A percentile compares a stretch with the other conserved stretches of the same genome.
Conservation (phyloP, 2,797 vertebrate species). For the Pipistrellus nathusii region DNA sequence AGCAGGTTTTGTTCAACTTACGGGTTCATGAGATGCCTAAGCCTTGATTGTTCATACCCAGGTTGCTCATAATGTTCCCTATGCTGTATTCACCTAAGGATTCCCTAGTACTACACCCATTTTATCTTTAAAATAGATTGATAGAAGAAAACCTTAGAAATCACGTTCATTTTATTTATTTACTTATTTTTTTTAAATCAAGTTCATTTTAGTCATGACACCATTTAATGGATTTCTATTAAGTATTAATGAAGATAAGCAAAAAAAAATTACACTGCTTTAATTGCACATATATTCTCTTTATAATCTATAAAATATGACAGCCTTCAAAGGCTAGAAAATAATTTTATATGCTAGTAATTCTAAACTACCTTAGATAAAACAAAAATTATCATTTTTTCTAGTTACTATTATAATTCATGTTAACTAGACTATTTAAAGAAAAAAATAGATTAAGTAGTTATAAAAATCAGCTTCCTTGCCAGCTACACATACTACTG, state of each 20-base stretch:
- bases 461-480: conserved; percentile 12
- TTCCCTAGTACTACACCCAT: neutral
- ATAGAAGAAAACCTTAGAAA: neutral
- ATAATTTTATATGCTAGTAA: conserved; percentile 12
- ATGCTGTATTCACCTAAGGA: neutral
- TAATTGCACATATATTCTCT: neutral
- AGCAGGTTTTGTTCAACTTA: neutral
- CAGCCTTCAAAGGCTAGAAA: neutral
- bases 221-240: conserved; percentile 1
- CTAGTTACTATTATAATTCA: neutral
- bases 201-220: conserved; percentile 13
- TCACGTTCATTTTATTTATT: neutral
- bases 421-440: conserved; percentile 4
- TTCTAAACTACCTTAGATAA: conserved; percentile 17
- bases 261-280: neutral
- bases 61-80: neutral
- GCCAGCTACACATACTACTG: neutral
- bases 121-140: neutral
- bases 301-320: neutral
- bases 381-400: neutral
- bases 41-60: neutral
- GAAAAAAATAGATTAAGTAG: neutral
- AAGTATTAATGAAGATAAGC: conserved; percentile 13
- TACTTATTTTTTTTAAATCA: neutral
- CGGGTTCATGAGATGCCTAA: neutral